phyloP scores from a whole-genome alignment of 2,113 vertebrate genomes.

The Otolemur garnettii region DNA sequence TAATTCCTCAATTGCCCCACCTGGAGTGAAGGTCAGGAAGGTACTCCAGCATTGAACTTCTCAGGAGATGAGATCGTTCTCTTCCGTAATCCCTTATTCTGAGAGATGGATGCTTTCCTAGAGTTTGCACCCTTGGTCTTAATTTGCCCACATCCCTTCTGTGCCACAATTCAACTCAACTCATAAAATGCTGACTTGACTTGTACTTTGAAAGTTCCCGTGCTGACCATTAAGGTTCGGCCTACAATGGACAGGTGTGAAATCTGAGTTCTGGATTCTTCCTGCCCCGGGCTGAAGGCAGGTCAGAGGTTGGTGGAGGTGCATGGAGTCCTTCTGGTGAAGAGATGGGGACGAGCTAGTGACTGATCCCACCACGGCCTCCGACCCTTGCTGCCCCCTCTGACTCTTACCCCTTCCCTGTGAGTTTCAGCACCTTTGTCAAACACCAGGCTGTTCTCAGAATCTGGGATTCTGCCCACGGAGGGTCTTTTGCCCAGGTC shows the following conservation, averaged over 20 bases:
- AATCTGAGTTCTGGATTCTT: background rate
- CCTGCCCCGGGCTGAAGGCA: background rate
- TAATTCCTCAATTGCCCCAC: fast-evolving
- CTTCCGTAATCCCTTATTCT: background rate
- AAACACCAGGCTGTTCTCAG: background rate
- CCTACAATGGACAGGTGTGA: too few species aligned
- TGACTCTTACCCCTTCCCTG: background rate
- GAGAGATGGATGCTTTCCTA: too few species aligned
- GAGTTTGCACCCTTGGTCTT: too few species aligned
- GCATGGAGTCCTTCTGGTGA: fast-evolving
- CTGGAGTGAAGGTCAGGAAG: background rate
- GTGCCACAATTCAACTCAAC: fast-evolving
- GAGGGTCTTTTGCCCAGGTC: background rate
- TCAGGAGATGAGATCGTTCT: background rate
- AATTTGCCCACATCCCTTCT: fast-evolving
- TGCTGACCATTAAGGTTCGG: fast-evolving
- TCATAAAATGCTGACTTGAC: fast-evolving
- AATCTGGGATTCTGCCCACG: too few species aligned
- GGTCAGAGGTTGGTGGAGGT: too few species aligned
- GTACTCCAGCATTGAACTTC: background rate
- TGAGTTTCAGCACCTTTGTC: fast-evolving
- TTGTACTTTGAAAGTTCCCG: background rate
- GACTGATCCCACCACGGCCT: fast-evolving
- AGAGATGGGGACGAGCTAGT: fast-evolving
- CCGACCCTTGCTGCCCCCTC: fast-evolving